These are phyloP conservation scores for Limnephilus auricula DNA, from an alignment of 2,888 invertebrate species.

Conservation along the genomic window DNA sequence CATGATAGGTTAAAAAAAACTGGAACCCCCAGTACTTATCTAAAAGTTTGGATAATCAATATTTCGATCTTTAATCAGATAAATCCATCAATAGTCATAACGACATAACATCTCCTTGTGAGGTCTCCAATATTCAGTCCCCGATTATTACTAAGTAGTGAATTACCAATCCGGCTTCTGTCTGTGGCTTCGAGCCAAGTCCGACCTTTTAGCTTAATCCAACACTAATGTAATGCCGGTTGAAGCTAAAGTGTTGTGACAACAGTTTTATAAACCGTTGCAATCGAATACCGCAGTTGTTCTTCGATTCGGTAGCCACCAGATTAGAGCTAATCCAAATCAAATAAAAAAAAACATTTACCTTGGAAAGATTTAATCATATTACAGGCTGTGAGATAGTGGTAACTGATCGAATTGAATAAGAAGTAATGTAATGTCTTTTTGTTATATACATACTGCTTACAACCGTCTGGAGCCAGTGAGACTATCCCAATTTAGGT, in stretches of 20 bases:
- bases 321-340: not conserved
- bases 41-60: not conserved
- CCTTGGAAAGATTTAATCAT: not conserved
- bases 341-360: not conserved
- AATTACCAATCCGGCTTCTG: not conserved
- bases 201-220: not conserved
- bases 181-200: not conserved
- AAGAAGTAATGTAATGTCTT: not conserved
- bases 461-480: too few relatives aligned
- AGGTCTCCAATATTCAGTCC: not conserved
- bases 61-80: not conserved
- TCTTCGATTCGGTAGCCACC: not conserved
- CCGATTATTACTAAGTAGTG: not conserved
- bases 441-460: too few relatives aligned
- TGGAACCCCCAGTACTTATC: not conserved
- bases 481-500: too few relatives aligned
- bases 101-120: not conserved
- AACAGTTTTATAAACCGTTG: not conserved
- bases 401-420: not conserved
- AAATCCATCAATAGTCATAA: not conserved
- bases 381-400: not conserved
- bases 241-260: not conserved
- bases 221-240: not conserved
- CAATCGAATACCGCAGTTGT: not conserved
- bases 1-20: too few relatives aligned